These are phyloP conservation scores for Drosophila suboccidentalis DNA, from an alignment of 2,888 invertebrate species.

Conservation along the genomic window DNA sequence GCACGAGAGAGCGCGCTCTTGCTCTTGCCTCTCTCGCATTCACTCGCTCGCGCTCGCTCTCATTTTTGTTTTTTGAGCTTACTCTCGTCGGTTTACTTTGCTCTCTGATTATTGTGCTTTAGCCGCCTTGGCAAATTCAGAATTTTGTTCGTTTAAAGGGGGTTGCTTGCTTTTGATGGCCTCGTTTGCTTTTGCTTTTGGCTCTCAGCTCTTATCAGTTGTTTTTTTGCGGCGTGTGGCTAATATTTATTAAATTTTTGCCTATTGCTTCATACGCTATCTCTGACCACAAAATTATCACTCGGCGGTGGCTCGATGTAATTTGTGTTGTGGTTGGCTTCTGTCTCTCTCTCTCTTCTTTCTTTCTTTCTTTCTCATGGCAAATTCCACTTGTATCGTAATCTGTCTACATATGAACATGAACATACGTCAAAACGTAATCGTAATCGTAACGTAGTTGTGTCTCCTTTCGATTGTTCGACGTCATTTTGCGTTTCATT, in stretches of 20 bases:
- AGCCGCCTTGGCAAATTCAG: constrained; percentile 34
- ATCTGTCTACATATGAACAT: constrained; percentile 4
- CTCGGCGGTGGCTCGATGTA: constrained; percentile 21
- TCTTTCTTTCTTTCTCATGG: constrained; percentile 18
- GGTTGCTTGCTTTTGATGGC: constrained; percentile 11
- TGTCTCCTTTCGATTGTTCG: constrained; percentile 17
- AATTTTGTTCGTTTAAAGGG: constrained; percentile 15
- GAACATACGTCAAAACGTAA: constrained; percentile 12
- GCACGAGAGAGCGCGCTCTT: constrained; percentile 20
- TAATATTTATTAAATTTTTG: constrained; percentile 65
- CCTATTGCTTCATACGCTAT: constrained; percentile 46
- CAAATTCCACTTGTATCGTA: constrained; percentile 56
- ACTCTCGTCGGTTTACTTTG: not conserved
- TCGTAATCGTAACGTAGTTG: constrained; percentile 34
- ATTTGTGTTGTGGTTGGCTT: constrained; percentile 18
- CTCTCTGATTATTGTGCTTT: constrained; percentile 13
- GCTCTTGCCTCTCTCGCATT: constrained; percentile 6
- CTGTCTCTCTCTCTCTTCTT: constrained; percentile 12
- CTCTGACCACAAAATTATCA: constrained; percentile 64
- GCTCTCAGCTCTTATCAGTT: constrained; percentile 60
- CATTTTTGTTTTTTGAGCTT: not conserved
- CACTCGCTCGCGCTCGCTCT: not conserved
- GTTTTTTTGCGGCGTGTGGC: constrained; percentile 55
- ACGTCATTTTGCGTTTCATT: constrained; percentile 65
- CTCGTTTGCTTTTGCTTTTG: constrained; percentile 21